Base-by-base conservation (phyloP, 1,140 invertebrate species). In the Aphidius gifuensis region DNA sequence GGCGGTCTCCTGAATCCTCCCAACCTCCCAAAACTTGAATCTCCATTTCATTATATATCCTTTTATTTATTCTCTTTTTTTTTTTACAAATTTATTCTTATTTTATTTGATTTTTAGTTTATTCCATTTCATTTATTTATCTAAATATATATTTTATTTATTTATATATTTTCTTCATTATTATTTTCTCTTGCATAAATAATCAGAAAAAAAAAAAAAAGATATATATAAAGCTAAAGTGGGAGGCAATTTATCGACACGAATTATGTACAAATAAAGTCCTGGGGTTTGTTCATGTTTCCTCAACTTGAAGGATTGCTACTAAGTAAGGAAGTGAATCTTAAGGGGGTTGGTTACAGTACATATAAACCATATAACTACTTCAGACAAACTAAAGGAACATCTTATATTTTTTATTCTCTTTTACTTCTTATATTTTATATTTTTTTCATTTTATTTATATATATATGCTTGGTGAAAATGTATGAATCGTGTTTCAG, bases 401-500 rank as follows among this genome's bases (percentile, higher is more conserved):
- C 74, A 40, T 32, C 38, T 51, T 38, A 38, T 38, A 32, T 73
- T 81, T 79, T 78, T 79, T 80, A 64, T 78, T 71, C 75, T 79
- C 72, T 70, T 74, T 66, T 60, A 69, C 38, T 23, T 4, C 23
- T 32, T 70, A 72, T 54, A 32, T 32, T 32, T 32, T 32, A 32
- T 32, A 32, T 32, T 32, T 32, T 32, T 32, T 32, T 32, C 23
- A 32, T 32, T 32, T 32, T 1, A 32, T 32, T 32, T 32, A 32
- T 32, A 32, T 16, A 32, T 16, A 16, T 32, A 32, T 32, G 2
- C 2, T 32, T 32, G 23, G 23, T 32, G 23, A 77, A 81, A 81
- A 81, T 81, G 80, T 81, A 79, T 80, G 76, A 80, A 80, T 79
- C 80, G 77, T 80, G 80, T 81, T 73, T 74, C 66, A 75, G 74